Conservation (phyloP, 2,113 vertebrate species). For the Anas platyrhynchos region DNA sequence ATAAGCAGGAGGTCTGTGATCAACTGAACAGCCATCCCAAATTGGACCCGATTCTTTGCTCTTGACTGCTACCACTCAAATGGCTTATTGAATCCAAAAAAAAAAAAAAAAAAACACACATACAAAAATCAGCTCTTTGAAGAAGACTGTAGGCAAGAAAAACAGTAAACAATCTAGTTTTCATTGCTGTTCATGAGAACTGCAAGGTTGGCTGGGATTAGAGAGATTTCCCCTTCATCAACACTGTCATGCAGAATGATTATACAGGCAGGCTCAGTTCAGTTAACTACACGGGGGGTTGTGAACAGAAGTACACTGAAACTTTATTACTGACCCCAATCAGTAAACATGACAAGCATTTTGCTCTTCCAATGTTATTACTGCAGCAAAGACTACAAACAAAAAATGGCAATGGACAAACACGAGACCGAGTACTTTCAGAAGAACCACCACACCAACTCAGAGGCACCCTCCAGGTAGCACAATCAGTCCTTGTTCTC, state of each 20-base stretch:
- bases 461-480: background rate
- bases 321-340: background rate
- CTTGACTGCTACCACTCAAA: background rate
- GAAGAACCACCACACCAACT: background rate
- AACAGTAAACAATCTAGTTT: background rate
- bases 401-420: background rate
- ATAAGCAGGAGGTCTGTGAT: background rate
- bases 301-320: background rate
- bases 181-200: background rate
- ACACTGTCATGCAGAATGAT: background rate
- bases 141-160: background rate
- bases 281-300: background rate
- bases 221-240: background rate
- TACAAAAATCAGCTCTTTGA: background rate
- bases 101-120: background rate
- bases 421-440: background rate
- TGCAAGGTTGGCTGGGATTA: background rate
- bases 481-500: background rate
- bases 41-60: background rate
- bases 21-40: background rate
- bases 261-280: background rate
- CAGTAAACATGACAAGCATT: background rate
- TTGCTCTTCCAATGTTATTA: background rate
- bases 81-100: background rate
- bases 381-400: background rate